Evolutionary conservation across 1,140 invertebrate genomes (phyloP), one percentile per base, ranked within the genome.

Genomic region (Eufriesea mexicana): DNA sequence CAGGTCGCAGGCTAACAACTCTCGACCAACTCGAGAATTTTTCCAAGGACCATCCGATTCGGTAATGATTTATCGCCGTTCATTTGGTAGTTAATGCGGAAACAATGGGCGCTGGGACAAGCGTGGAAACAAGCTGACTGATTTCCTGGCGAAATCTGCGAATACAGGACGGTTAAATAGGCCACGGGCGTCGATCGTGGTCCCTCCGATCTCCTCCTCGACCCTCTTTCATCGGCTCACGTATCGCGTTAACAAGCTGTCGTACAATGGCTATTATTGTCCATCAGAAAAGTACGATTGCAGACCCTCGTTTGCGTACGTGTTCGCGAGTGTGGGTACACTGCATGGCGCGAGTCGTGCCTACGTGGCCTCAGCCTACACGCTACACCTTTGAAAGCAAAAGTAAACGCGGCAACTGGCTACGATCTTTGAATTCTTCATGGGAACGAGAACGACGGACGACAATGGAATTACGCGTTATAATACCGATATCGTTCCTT

Each of bases 161-260:
- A 62, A 83, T 86, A 77, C 78, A 68, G 45, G 54, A 74, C 18
- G 25, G 9, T 35, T 77, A 84, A 90, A 90, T 84, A 70, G 75
- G 64, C 66, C 74, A 85, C 18, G 25, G 68, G 42, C 76, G 84
- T 57, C 85, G 72, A 78, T 85, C 74, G 72, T 35, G n/a, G 16
- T 64, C 59, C 54, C 25, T 42, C 68, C 66, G 70, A 20, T 54
- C 68, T 73, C 79, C 45, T 23, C 55, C 47, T 71, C 83, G 71
- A 85, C 72, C 79, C 71, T 87, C 71, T 74, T 77, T 85, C 77
- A 61, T 25, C 12, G 59, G 72, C 76, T 87, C 84, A 80, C 84
- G 84, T 90, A 87, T 80, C 89, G 81, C 81, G 87, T 89, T 91
- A 89, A 91, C 89, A 88, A 90, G 86, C 89, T 84, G 85, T 68